These are phyloP conservation scores for Cepaea hortensis DNA, from an alignment of 2,888 invertebrate genomes.

Conservation along the genomic window DNA sequence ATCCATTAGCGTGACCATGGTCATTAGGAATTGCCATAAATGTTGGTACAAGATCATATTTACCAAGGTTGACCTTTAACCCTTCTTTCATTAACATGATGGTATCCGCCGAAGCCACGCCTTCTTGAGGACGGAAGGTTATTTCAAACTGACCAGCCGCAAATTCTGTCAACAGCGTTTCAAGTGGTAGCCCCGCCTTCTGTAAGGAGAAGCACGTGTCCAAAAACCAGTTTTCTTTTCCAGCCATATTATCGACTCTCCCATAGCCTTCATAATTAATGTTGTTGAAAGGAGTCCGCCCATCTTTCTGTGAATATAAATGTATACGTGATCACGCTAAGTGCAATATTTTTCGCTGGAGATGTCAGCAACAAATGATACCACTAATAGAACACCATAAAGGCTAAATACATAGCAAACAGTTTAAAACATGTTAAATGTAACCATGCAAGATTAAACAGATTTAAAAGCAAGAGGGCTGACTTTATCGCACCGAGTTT, in stretches of 20 bases:
- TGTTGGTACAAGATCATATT: slow-evolving; percentile 34
- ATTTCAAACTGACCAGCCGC: slow-evolving; percentile 47
- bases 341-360: background rate
- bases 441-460: too few relatives aligned
- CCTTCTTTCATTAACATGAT: slow-evolving; percentile 44
- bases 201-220: slow-evolving; percentile 36
- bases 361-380: background rate
- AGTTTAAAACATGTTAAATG: too few relatives aligned
- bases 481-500: too few relatives aligned
- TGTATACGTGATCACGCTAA: background rate
- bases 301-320: slow-evolving; percentile 27
- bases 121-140: slow-evolving; percentile 42
- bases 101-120: slow-evolving; percentile 46
- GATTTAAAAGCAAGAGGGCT: too few relatives aligned
- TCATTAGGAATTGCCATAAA: slow-evolving; percentile 43
- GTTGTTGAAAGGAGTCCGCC: slow-evolving; percentile 35
- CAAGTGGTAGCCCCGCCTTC: slow-evolving; percentile 40
- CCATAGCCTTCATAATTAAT: slow-evolving; percentile 16
- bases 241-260: slow-evolving; percentile 40
- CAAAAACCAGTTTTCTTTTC: slow-evolving; percentile 21
- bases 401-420: too few relatives aligned
- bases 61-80: slow-evolving; percentile 16
- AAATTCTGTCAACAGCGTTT: slow-evolving; percentile 45
- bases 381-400: too few relatives aligned
- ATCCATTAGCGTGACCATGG: slow-evolving; percentile 31